Evolutionary conservation across 2,888 invertebrate species (phyloP), one percentile per base, ranked within the genome.

Genomic region (Anorthoa munda): DNA sequence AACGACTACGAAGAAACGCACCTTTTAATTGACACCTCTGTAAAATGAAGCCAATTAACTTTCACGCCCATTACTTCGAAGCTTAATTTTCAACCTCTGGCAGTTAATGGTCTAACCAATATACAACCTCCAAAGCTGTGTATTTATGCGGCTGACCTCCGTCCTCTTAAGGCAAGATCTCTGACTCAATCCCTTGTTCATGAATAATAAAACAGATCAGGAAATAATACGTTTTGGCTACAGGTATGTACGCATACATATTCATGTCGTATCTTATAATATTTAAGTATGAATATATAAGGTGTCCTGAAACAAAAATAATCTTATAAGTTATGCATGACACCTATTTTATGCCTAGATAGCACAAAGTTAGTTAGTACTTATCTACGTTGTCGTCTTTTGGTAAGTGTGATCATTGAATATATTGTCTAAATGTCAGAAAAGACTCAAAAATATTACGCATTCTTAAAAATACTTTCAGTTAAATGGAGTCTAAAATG

Each of bases 161-260:
- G 68, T 65, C 65, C 21, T 75, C 31, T 48, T 56, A n/a, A 51
- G n/a, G 18, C 48, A 61, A 65, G 74, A n/a, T n/a, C 66, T 26
- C 18, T 56, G 65, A 82, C 63, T 81, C 75, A 60, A 78, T 79
- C 79, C 61, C 79, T 59, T 67, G 75, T 85, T 82, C 81, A 82
- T 87, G 84, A 87, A 88, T 87, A 82, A 85, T 88, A 78, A 79
- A 88, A 83, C 68, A 76, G 80, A 83, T 77, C 69, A 75, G 81
- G 79, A 82, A 81, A 77, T 81, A 67, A 78, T 80, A 75, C 58
- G 18, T 75, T 60, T 75, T 64, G 39, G 51, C 64, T 67, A 80
- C 61, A 61, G 31, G 18, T 23, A 51, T 65, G 50, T 9, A 55
- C 17, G 68, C 53, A 79, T 72, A 50, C 56, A 78, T 78, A 81